Evolutionary conservation across 2,113 vertebrate species (phyloP), one percentile per base, ranked within the genome.

Genomic region (Pterophyllum scalare): DNA sequence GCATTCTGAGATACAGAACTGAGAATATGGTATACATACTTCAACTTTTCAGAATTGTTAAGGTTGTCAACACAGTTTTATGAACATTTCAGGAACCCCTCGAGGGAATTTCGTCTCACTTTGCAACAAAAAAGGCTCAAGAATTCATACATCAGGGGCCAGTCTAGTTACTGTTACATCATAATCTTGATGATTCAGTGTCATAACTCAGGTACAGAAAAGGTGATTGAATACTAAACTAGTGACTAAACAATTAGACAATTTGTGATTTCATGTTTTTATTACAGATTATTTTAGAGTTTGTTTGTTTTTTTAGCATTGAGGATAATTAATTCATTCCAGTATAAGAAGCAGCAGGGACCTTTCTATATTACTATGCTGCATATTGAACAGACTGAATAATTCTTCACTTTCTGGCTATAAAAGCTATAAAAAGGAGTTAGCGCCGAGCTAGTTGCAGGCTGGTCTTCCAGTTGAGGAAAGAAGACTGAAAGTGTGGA

Each of bases 291-390:
- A 46, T 67, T 46, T 40, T 0, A 2, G 3, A 26, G 26, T 5
- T 46, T 6, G 1, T 1, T 33, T 33, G 7, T 7, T 33, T 33
- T 33, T 56, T 52, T 70, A 52, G 6, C 28, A 31, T 20, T 3
- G 65, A 52, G 24, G 43, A 26, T 52, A 20, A 52, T 52, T 31
- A 10, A 52, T 52, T 72, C 2, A 31, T 52, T 72, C 20, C 26
- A 15, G 3, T 52, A 70, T 17, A 20, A 31, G 24, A 72, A 52
- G 65, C 43, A 72, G 24, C 17, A 52, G 65, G 12, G 2, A 3
- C 31, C 17, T 6, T 3, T 17, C 15, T 20, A 17, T 31, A 72
- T 31, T 3, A 72, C 24, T 3, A 0, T 72, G 24, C 24, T 20
- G 24, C 24, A 24, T 31, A 0, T 70, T 31, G 17, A 70, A 52